These are phyloP conservation scores for Canis aureus DNA, from an alignment of 2,113 vertebrate species.

Conservation along the genomic window DNA sequence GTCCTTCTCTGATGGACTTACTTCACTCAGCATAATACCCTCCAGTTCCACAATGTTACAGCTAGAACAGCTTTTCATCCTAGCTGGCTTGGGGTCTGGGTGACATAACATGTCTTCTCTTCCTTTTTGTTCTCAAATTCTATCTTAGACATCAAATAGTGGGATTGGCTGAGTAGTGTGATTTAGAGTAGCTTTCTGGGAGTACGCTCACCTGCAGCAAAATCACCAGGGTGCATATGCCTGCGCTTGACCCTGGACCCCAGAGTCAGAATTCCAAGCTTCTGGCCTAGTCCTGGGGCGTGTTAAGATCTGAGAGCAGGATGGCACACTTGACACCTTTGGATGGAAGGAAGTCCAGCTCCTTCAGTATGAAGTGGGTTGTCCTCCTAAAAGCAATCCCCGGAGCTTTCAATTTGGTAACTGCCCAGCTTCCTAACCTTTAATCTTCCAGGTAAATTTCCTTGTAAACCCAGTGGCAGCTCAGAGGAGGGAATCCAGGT, in stretches of 20 bases:
- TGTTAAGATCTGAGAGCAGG: not conserved
- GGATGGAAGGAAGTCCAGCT: not conserved
- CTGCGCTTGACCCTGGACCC: not conserved
- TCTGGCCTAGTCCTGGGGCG: not conserved
- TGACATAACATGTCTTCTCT: not conserved
- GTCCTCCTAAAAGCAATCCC: not conserved
- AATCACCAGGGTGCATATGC: not conserved
- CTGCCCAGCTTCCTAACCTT: not conserved
- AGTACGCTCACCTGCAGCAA: not conserved
- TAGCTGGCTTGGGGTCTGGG: not conserved
- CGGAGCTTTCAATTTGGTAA: not conserved
- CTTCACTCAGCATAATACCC: too few species aligned
- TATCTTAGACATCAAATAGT: not conserved
- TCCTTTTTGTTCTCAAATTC: not conserved
- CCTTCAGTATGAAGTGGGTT: not conserved
- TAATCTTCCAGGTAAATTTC: not conserved
- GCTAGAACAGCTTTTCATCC: not conserved
- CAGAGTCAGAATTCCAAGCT: not conserved
- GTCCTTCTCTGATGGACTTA: too few species aligned
- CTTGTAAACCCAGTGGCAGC: not conserved
- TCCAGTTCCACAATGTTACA: not conserved
- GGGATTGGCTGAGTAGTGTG: not conserved
- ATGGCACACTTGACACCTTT: not conserved
- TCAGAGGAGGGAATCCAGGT: not conserved
- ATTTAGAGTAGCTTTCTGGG: not conserved